Percentiles rank a stretch among this genome's conserved stretches.
Conservation (phyloP, 1,140 invertebrate genomes). For the Drosophila gunungcola region DNA sequence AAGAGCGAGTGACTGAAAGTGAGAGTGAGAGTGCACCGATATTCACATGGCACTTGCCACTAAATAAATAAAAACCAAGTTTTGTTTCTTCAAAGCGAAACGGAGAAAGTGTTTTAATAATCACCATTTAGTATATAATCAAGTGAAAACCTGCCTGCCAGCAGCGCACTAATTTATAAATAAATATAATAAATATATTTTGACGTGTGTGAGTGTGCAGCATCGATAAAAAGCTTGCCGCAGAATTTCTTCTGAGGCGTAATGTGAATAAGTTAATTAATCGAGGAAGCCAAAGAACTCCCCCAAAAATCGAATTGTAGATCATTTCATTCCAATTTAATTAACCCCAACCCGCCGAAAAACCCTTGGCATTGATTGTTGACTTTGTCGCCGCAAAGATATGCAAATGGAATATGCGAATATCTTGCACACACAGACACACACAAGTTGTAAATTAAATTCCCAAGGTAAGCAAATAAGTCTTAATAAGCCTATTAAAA, state of each 20-base stretch:
- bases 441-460: conserved; percentile 68
- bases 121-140: conserved; percentile 4
- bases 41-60: conserved; percentile 14
- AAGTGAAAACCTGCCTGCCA: conserved; percentile 17
- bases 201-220: conserved; percentile 36
- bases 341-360: conserved; percentile 31
- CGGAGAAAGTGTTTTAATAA: conserved; percentile 1
- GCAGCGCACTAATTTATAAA: conserved; percentile 71
- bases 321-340: conserved; percentile 44
- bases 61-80: conserved; percentile 12
- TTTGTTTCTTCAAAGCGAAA: conserved; percentile 11
- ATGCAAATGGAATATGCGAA: conserved; percentile 60
- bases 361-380: conserved; percentile 58
- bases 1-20: conserved; percentile 9
- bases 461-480: conserved; percentile 74
- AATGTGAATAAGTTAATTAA: conserved; percentile 63
- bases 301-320: conserved; percentile 8
- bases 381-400: conserved; percentile 52
- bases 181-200: conserved; percentile 74
- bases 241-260: conserved; percentile 10
- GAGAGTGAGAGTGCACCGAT: conserved; percentile 44
- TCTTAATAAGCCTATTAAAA: conserved; percentile 69
- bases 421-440: conserved; percentile 29
- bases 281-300: conserved; percentile 26
- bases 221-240: conserved; percentile 33